These are phyloP conservation scores for Stegodyphus mimosarum DNA, from an alignment of 1,140 invertebrate species.

Conservation along the genomic window DNA sequence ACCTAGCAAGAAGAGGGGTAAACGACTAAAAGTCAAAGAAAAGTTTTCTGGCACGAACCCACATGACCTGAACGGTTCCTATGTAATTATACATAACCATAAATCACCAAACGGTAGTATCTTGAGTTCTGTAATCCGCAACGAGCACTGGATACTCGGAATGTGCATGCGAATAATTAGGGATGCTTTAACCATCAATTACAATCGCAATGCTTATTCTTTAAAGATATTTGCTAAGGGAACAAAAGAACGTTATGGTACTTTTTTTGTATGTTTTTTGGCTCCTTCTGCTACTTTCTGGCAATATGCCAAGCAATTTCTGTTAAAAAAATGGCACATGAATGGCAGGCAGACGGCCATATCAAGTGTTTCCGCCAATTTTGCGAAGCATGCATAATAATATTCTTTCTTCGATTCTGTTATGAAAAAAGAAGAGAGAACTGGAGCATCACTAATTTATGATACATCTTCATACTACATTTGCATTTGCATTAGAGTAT, in stretches of 20 bases:
- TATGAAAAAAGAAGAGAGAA: too few species aligned
- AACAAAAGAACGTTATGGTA: background rate
- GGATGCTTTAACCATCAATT: slow-evolving; percentile 48
- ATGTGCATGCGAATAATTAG: slow-evolving; percentile 52
- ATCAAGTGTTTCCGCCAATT: too few species aligned
- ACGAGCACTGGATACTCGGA: background rate
- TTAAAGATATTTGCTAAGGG: slow-evolving; percentile 33
- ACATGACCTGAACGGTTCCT: slow-evolving; percentile 29
- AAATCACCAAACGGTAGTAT: slow-evolving; percentile 47
- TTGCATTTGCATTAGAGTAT: too few species aligned
- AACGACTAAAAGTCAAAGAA: slow-evolving; percentile 35
- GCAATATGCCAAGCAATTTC: slow-evolving; percentile 9
- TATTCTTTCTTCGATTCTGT: too few species aligned
- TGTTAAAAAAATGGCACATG: too few species aligned
- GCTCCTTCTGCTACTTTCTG: background rate
- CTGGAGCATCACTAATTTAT: too few species aligned
- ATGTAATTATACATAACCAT: slow-evolving; percentile 51
- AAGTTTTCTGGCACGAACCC: slow-evolving; percentile 49
- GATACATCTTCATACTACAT: too few species aligned
- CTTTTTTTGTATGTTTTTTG: slow-evolving; percentile 14
- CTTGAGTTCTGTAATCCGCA: background rate
- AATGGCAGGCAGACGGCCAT: too few species aligned
- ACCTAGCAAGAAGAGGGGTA: background rate
- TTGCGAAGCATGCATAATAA: too few species aligned
- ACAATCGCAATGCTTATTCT: slow-evolving; percentile 34